Evolutionary conservation across 2,888 invertebrate genomes (phyloP), one percentile per base, ranked within the genome.

Genomic region (Cryptophagus acutangulus): DNA sequence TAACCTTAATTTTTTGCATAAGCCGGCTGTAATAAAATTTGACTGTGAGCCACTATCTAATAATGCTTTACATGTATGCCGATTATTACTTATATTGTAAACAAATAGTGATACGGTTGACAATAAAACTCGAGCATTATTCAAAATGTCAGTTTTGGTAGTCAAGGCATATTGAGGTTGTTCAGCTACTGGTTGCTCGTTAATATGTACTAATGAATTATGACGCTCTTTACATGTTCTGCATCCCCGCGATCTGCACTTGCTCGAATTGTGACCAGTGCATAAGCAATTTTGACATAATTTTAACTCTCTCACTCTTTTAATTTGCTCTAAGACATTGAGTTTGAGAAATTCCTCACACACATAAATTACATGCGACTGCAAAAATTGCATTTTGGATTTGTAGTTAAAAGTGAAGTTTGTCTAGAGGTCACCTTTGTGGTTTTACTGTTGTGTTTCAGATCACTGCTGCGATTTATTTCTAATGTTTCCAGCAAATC

Each of bases 401-500:
- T 33, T 33, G 13, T 15, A 5, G 9, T 14, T 33, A 10, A 33
- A 33, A 6, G 6, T 15, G 16, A 33, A 33, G 33, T n/a, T 8
- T 8, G 10, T 4, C 33, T 33, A n/a, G n/a, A n/a, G n/a, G n/a
- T n/a, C n/a, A n/a, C n/a, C n/a, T n/a, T n/a, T n/a, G n/a, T n/a
- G n/a, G n/a, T n/a, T n/a, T n/a, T n/a, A n/a, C n/a, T n/a, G n/a
- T n/a, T n/a, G n/a, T n/a, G n/a, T n/a, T n/a, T n/a, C n/a, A n/a
- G n/a, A n/a, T n/a, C n/a, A n/a, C n/a, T n/a, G n/a, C n/a, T 28
- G 16, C 10, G 18, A 29, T 37, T 37, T 28, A 24, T 28, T 10
- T 37, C 37, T 10, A 37, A 17, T 2, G 24, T 16, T 37, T 37
- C 37, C 29, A 31, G 17, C 6, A 28, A 24, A 10, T 37, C 24